Conservation (phyloP, 1,140 invertebrate species). For the Fopius arisanus region DNA sequence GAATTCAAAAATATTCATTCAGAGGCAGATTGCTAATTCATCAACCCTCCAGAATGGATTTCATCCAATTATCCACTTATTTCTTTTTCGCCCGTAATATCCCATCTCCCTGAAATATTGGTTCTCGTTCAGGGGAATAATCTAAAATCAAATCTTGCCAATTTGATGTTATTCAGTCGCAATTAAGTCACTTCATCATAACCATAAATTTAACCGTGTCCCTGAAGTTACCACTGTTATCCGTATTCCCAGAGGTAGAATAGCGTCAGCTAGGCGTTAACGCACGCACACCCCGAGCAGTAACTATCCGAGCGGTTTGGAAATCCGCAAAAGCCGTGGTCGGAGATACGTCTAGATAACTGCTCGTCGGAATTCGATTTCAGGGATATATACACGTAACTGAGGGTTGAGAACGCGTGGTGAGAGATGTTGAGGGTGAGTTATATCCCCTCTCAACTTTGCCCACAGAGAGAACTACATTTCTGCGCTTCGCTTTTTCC, state of each 20-base stretch:
- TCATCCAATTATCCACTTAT: not conserved
- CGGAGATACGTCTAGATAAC: slow-evolving; percentile 9
- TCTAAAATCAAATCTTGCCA: not conserved
- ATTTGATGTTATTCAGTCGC: not conserved
- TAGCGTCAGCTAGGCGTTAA: not conserved
- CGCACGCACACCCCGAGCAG: not conserved
- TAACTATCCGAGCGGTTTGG: slow-evolving; percentile 6
- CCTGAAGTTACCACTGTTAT: not conserved
- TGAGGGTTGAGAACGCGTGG: not conserved
- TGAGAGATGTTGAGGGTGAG: not conserved
- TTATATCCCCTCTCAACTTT: not conserved
- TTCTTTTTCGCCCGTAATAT: not conserved
- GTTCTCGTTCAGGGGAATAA: not conserved
- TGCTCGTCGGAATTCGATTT: slow-evolving; percentile 5
- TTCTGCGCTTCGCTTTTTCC: not conserved
- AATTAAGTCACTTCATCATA: slow-evolving; percentile 10
- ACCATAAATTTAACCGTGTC: not conserved
- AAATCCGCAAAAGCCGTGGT: slow-evolving; percentile 3
- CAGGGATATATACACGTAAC: not conserved
- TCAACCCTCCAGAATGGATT: not conserved
- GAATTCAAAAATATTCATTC: not conserved
- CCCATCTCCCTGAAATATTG: not conserved
- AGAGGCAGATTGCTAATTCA: not conserved
- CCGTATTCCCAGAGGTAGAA: not conserved
- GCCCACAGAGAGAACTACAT: not conserved